A percentile compares a stretch with the other conserved stretches of the same genome.
These are phyloP conservation scores for Rhagium mordax DNA, from an alignment of 2,888 invertebrate species.

Conservation along the genomic window DNA sequence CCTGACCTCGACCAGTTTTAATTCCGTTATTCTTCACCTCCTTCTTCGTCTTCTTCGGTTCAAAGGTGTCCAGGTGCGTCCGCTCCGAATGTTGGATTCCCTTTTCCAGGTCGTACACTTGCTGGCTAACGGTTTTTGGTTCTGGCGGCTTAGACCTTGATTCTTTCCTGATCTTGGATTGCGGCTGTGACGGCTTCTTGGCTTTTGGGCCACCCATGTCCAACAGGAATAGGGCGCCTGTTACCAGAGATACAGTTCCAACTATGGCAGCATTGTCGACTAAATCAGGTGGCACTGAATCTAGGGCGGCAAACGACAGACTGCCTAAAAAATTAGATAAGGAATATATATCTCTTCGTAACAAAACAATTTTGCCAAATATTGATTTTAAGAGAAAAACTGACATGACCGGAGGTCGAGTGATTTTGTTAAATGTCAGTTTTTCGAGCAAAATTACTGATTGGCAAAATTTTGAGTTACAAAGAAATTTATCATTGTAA, in stretches of 20 bases:
- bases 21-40: slow-evolving; percentile 40
- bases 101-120: slow-evolving; percentile 57
- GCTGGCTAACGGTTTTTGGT: slow-evolving; percentile 51
- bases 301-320: slow-evolving; percentile 80
- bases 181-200: slow-evolving; percentile 58
- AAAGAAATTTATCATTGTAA: too few relatives aligned
- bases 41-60: slow-evolving; percentile 34
- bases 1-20: slow-evolving; percentile 28
- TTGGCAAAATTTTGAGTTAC: too few relatives aligned
- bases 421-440: too few relatives aligned
- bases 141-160: slow-evolving; percentile 41
- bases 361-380: too few relatives aligned
- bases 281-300: slow-evolving; percentile 78
- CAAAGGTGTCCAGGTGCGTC: slow-evolving; percentile 41
- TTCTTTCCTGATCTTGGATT: slow-evolving; percentile 32
- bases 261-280: slow-evolving; percentile 82
- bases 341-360: too few relatives aligned
- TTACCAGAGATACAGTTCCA: slow-evolving; percentile 78
- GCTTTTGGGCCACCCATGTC: slow-evolving; percentile 78
- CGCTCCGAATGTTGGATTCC: slow-evolving; percentile 44
- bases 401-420: too few relatives aligned
- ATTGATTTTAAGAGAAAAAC: too few relatives aligned
- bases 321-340: slow-evolving; percentile 72
- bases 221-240: slow-evolving; percentile 79
- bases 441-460: too few relatives aligned